A percentile compares a stretch with the other conserved stretches of the same genome.
Evolutionary conservation across 2,113 vertebrate species (phyloP).

Genomic region (Zingel zingel): DNA sequence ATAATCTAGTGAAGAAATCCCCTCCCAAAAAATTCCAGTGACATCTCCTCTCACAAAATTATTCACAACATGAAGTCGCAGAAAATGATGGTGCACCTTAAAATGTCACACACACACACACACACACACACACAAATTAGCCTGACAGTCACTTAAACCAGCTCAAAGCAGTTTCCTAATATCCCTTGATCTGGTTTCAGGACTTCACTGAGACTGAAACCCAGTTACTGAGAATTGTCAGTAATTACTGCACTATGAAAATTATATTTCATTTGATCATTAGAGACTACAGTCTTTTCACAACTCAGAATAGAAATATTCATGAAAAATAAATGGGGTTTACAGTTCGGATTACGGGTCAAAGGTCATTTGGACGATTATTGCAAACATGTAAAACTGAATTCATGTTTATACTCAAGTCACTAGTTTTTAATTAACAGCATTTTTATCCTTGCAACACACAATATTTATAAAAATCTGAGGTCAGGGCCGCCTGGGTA

Average conservation of each 20-base stretch:
- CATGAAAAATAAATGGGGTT: slow-evolving; percentile 49
- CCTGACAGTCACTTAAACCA: slow-evolving; percentile 52
- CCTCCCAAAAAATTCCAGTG: neutral
- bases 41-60: slow-evolving; percentile 24
- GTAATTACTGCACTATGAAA: slow-evolving; percentile 72
- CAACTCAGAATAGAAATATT: slow-evolving; percentile 55
- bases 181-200: slow-evolving; percentile 67
- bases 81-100: slow-evolving; percentile 9
- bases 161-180: slow-evolving; percentile 60
- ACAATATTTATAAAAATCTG: neutral
- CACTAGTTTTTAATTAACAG: neutral
- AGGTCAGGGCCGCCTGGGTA: no score
- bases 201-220: slow-evolving; percentile 67
- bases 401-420: slow-evolving; percentile 2
- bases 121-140: slow-evolving; percentile 40
- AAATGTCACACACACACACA: slow-evolving; percentile 5
- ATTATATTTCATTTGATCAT: slow-evolving; percentile 71
- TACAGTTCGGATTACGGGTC: slow-evolving; percentile 51
- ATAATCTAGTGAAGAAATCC: slow-evolving; percentile 48
- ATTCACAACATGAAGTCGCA: slow-evolving; percentile 39
- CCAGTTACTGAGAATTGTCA: slow-evolving; percentile 64
- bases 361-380: slow-evolving; percentile 36
- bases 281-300: slow-evolving; percentile 65
- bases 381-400: slow-evolving; percentile 5
- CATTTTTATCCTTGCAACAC: neutral